Conservation (phyloP, 2,888 invertebrate genomes). For the Leptopilina drosophilae region DNA sequence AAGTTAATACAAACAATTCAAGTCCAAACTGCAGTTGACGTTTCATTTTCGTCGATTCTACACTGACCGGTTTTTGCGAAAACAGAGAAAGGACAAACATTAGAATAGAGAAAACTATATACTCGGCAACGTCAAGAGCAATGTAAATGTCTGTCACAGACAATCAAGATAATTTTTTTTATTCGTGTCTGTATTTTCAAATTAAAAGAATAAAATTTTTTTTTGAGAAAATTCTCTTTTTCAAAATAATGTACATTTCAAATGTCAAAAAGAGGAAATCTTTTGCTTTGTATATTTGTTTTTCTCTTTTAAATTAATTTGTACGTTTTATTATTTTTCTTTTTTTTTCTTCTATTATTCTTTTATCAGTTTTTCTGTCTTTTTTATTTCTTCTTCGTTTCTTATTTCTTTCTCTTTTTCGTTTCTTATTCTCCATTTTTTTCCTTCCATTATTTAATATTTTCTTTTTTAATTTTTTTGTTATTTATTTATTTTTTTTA, state of each 20-base stretch:
- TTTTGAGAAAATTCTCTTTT: not conserved
- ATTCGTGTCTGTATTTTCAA: not conserved
- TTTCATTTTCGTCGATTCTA: conserved; percentile 28
- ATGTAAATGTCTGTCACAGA: conserved; percentile 21
- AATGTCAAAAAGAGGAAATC: not conserved
- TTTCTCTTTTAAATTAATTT: too few species aligned
- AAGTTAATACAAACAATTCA: not conserved
- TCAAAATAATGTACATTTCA: not conserved
- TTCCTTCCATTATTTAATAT: too few species aligned
- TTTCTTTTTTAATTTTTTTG: too few species aligned
- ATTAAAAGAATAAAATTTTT: not conserved
- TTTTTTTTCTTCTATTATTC: too few species aligned
- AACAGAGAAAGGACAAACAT: conserved; percentile 27
- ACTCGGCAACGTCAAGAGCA: conserved; percentile 24
- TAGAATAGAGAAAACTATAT: conserved; percentile 29
- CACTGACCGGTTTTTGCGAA: not conserved
- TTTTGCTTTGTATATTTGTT: not conserved
- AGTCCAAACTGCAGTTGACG: conserved; percentile 30
- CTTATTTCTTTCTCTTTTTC: too few species aligned
- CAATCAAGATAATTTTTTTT: not conserved
- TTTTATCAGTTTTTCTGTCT: too few species aligned
- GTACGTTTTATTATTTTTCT: too few species aligned
- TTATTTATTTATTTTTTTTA: too few species aligned
- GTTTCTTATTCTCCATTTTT: too few species aligned
- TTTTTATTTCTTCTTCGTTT: too few species aligned